Conservation (phyloP, 2,113 vertebrate species). For the Perca fluviatilis region DNA sequence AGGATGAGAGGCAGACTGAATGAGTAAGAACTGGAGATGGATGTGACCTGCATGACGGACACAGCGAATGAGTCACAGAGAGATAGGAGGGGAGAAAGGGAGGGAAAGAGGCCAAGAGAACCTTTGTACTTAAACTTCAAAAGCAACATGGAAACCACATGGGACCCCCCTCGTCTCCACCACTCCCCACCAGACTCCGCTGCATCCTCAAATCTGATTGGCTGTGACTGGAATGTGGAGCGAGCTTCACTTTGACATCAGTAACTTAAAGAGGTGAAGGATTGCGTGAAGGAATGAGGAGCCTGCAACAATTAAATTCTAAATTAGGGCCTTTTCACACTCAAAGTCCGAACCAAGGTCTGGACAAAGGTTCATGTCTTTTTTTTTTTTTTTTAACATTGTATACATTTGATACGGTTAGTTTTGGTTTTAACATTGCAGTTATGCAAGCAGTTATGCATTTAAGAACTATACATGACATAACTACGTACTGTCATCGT, state of each 20-base stretch:
- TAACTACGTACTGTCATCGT: no score
- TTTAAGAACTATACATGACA: no score
- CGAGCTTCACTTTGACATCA: constrained; percentile 62
- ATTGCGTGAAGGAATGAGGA: background rate
- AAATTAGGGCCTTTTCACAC: no score
- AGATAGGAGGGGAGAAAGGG: background rate
- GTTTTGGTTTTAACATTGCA: no score
- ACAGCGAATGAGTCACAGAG: constrained; percentile 20
- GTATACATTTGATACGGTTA: no score
- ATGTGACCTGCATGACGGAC: constrained; percentile 50
- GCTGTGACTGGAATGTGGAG: constrained; percentile 15
- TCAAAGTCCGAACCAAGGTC: no score
- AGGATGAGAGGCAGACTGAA: constrained; percentile 16
- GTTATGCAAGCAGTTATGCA: no score
- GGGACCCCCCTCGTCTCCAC: constrained; percentile 27
- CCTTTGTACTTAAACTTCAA: constrained; percentile 81
- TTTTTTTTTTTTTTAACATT: no score
- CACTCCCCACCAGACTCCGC: constrained; percentile 19
- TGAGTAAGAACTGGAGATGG: constrained; percentile 27
- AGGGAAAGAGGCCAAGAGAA: constrained; percentile 13
- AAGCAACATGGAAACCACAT: constrained; percentile 55
- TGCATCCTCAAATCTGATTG: constrained; percentile 50
- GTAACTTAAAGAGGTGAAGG: background rate
- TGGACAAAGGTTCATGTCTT: no score
- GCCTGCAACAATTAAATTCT: background rate